A percentile compares a stretch with the other conserved stretches of the same genome.
Evolutionary conservation across 1,140 invertebrate genomes (phyloP).

Genomic region (Drosophila sulfurigaster): DNA sequence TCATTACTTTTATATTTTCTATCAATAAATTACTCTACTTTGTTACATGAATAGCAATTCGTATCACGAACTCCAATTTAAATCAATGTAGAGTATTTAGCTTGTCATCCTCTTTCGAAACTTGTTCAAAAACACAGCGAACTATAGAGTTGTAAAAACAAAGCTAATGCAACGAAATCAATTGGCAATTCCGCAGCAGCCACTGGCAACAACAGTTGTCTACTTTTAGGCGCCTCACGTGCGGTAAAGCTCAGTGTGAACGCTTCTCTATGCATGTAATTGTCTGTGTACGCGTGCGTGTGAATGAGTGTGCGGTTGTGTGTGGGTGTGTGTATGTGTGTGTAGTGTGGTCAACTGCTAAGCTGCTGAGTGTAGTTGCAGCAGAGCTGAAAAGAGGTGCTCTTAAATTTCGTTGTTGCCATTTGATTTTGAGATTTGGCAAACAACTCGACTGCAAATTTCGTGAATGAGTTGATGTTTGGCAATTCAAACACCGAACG

Average conservation of each 20-base stretch:
- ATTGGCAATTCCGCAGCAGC: slow-evolving; percentile 65
- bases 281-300: slow-evolving; percentile 20
- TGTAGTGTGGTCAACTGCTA: slow-evolving; percentile 54
- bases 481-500: not conserved
- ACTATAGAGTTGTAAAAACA: slow-evolving; percentile 1
- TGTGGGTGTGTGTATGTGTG: not conserved
- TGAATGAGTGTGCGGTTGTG: not conserved
- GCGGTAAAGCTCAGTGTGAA: slow-evolving; percentile 26
- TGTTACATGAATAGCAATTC: too few species aligned
- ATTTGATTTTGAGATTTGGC: slow-evolving; percentile 64
- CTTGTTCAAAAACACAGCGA: too few species aligned
- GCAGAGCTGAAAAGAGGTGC: slow-evolving; percentile 27
- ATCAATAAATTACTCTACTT: too few species aligned
- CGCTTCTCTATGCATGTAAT: slow-evolving; percentile 20
- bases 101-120: too few species aligned
- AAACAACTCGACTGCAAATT: slow-evolving; percentile 39
- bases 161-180: slow-evolving; percentile 61
- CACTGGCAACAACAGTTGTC: slow-evolving; percentile 67
- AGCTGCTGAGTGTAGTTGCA: slow-evolving; percentile 47
- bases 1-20: too few species aligned
- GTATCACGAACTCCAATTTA: too few species aligned
- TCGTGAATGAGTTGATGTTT: slow-evolving; percentile 35
- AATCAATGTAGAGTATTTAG: too few species aligned
- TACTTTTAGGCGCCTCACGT: slow-evolving; percentile 76
- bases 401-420: slow-evolving; percentile 36